Percentiles rank a stretch among this genome's conserved stretches.
Conservation (phyloP, 2,113 vertebrate species). For the Leucopternis melanops region DNA sequence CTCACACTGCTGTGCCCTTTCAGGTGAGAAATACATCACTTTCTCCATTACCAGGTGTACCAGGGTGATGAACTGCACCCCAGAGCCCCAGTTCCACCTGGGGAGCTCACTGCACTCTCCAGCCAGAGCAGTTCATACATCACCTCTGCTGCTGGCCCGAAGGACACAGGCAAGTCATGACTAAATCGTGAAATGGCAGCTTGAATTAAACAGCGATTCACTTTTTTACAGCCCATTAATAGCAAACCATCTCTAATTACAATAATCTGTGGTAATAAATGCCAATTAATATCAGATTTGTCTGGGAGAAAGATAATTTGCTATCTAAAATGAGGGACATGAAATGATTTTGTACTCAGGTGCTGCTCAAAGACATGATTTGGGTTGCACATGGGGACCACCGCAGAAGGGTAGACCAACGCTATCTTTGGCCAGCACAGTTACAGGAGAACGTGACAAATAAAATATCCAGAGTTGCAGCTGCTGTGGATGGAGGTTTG, state of each 20-base stretch:
- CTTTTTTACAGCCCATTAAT: not conserved
- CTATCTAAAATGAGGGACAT: not conserved
- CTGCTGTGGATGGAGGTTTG: not conserved
- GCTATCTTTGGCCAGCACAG: not conserved
- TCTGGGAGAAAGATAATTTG: constrained; percentile 2
- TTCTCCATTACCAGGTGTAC: not conserved
- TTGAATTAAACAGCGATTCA: not conserved
- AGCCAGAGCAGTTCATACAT: not conserved
- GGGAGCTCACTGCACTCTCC: not conserved
- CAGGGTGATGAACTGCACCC: not conserved
- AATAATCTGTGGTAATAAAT: constrained; percentile 21
- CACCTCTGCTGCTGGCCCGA: not conserved
- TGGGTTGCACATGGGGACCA: not conserved
- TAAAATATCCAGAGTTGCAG: not conserved
- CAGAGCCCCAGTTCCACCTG: not conserved
- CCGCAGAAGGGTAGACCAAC: not conserved
- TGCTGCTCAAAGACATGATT: not conserved
- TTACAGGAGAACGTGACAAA: not conserved
- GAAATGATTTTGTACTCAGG: not conserved
- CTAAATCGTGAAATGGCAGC: not conserved
- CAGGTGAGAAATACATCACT: not conserved
- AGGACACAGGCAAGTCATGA: not conserved
- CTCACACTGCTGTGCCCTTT: not conserved
- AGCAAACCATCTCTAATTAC: not conserved
- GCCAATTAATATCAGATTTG: not conserved